Conservation (phyloP, 2,888 invertebrate genomes). For the Stenolophus ochropezus region DNA sequence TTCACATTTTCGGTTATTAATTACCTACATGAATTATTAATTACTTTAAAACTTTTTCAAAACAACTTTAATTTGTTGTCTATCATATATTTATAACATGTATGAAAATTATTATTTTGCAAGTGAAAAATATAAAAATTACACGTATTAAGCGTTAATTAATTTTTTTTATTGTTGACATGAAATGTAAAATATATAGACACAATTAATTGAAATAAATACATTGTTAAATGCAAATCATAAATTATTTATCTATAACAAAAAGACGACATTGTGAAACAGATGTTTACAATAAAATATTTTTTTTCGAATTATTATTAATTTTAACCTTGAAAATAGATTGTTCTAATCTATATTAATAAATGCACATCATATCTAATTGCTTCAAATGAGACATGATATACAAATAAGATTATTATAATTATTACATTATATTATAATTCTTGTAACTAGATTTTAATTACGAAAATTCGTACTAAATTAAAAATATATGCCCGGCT, state of each 20-base stretch:
- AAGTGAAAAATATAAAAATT: too few species aligned
- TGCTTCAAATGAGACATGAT: neutral
- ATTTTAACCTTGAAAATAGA: slow-evolving; percentile 31
- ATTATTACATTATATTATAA: neutral
- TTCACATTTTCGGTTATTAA: too few species aligned
- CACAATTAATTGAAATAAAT: neutral
- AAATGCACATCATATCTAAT: slow-evolving; percentile 10
- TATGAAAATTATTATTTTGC: too few species aligned
- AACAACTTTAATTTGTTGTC: too few species aligned
- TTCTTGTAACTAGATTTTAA: neutral
- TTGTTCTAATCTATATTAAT: slow-evolving; percentile 26
- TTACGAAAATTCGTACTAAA: neutral
- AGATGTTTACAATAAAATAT: slow-evolving; percentile 27
- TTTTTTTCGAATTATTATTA: neutral
- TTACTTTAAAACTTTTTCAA: too few species aligned
- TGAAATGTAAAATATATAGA: too few species aligned
- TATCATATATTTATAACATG: too few species aligned
- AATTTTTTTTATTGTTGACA: too few species aligned
- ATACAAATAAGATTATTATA: neutral
- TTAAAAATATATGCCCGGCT: neutral
- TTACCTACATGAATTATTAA: too few species aligned
- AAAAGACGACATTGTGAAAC: slow-evolving; percentile 12
- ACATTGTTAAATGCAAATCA: neutral
- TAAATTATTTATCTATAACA: neutral
- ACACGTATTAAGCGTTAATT: too few species aligned